Conservation (phyloP, 2,888 invertebrate species). For the Sminthurides aquaticus region DNA sequence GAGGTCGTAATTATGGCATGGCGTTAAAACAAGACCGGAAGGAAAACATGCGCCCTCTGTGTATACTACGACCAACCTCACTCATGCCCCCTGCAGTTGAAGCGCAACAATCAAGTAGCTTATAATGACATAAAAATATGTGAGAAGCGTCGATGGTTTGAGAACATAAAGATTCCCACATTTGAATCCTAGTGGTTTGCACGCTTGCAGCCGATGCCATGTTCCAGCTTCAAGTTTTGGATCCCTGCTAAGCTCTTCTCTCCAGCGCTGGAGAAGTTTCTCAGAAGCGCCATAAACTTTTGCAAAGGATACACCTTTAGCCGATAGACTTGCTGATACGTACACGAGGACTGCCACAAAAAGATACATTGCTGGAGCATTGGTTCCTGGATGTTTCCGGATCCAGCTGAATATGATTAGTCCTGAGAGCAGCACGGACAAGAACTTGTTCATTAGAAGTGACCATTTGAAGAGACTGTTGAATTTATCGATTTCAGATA, state of each 20-base stretch:
- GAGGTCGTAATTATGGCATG: too few relatives aligned
- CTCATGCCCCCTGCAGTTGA: neutral
- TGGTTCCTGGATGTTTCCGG: neutral
- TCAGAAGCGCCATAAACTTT: neutral
- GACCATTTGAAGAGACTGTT: neutral
- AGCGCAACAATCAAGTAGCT: neutral
- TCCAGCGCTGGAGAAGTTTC: neutral
- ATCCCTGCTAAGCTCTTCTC: neutral
- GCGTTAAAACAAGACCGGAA: too few relatives aligned
- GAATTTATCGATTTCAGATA: neutral
- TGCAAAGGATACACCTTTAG: neutral
- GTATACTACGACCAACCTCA: too few relatives aligned
- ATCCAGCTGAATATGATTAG: neutral
- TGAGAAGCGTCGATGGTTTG: neutral
- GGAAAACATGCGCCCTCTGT: too few relatives aligned
- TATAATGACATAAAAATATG: neutral
- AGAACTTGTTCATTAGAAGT: neutral
- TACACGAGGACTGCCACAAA: neutral
- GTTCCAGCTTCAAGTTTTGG: neutral
- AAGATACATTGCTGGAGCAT: neutral
- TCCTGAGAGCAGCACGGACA: neutral
- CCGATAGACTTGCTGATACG: neutral
- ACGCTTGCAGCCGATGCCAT: neutral
- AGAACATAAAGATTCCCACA: neutral
- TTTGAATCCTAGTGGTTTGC: neutral